Evolutionary conservation across 1,140 invertebrate species (phyloP), one percentile per base, ranked within the genome.

Genomic region (Drosophila erecta): DNA sequence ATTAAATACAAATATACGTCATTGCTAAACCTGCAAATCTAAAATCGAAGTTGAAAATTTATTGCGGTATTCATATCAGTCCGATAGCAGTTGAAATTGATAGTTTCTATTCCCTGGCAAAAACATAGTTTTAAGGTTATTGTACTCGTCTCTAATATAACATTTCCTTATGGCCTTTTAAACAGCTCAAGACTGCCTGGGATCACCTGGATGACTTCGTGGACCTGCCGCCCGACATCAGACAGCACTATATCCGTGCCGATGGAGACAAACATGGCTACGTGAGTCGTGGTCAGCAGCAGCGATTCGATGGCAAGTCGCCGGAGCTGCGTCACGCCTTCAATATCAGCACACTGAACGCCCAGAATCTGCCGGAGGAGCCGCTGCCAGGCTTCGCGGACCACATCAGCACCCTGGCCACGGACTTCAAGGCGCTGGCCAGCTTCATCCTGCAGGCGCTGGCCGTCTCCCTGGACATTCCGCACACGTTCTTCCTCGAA

Each of bases 121-220:
- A 4, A 30, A 15, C 8, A 2, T 0, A 15, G 15, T 30, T 10
- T 30, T n/a, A 49, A 49, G 20, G 43, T 22, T 44, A 44, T 14
- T 24, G 4, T 7, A 14, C 3, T 12, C 11, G 12, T 20, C 11
- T 10, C 17, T 4, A 44, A 10, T 43, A 20, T 3, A 17, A 8
- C 11, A 8, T 43, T 43, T 14, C 14, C 12, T 14, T 11, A 2
- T 14, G n/a, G 1, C 6, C 2, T 5, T 14, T 20, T 2, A 0
- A 27, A 27, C 43, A 95, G 95, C 81, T 95, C 58, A 95, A 95
- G 91, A 94, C 94, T 14, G 94, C 94, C 44, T 95, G 95, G 87
- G 93, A 93, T 61, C 94, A 94, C 76, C 91, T 95, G 90, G 94
- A 95, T 74, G 93, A 94, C 69, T 95, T 96, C 91, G 95, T 95